Base-by-base conservation (phyloP, 2,888 invertebrate genomes). In the Prosapia bicincta region DNA sequence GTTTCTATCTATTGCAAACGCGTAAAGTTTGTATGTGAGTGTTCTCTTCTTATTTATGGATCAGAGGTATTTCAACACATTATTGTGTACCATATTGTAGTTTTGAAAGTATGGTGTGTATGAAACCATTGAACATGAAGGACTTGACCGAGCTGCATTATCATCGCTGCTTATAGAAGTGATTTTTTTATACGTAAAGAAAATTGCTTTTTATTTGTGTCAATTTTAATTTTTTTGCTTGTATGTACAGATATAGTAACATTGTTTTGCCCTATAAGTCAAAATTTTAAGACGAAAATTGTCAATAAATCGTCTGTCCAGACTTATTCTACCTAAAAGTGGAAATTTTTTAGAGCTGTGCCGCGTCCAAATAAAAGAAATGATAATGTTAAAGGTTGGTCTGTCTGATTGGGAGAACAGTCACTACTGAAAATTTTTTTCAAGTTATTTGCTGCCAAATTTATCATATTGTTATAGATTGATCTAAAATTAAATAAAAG, bases 21-120 rank as follows among this genome's bases (percentile, higher is more conserved):
- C 43, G 72, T 72, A 72, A 71, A 76, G 72, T 76, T 76, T 76
- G 76, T 76, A 76, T 72, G 72, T 76, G 76, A 76, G 72, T 76
- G 76, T 76, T 68, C 76, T 76, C 76, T 76, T 67, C 72, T 76
- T 72, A 54, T 70, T 76, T 76, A 72, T 76, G 72, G 72, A 69
- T 72, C 66, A 72, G 38, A 71, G 67, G 67, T 71, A 70, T 26
- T 76, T 71, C 65, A 71, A 71, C 65, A 54, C 71, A 71, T 65
- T 54, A 71, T 71, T 71, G 54, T 54, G 28, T 65, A 65, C 26
- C 54, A 20, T 43, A 54, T 54, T 26, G 71, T 71, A 71, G 71
- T 71, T 71, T 71, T 71, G 71, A 65, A 71, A 54, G 54, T 54
- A 54, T 9, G 20, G 54, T 54, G 13, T 54, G 54, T 54, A 20